phyloP scores from a whole-genome alignment of 2,888 invertebrate genomes.

The Eupithecia subumbrata region DNA sequence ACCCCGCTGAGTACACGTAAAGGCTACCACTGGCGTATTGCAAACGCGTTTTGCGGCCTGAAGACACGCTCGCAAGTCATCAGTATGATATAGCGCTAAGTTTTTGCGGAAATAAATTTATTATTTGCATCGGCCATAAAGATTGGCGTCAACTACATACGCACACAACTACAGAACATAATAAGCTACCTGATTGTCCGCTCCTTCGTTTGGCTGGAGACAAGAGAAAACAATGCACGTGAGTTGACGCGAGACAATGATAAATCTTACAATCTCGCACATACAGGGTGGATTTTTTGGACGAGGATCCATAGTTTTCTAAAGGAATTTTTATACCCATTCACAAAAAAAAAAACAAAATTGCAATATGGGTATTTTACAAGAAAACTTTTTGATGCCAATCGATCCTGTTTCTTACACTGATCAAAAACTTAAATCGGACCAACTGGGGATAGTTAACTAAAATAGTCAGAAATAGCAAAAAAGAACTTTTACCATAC shows the following conservation, averaged over 20 bases:
- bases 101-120: no score
- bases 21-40: not conserved
- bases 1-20: not conserved
- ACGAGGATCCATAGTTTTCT: no score
- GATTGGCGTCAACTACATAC: conserved; percentile 6
- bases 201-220: conserved; percentile 80
- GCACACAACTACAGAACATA: conserved; percentile 28
- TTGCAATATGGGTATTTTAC: no score
- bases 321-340: no score
- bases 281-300: conserved; percentile 8
- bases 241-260: conserved; percentile 40
- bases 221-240: conserved; percentile 70
- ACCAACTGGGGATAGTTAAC: no score
- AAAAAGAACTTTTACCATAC: no score
- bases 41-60: not conserved
- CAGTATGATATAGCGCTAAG: not conserved
- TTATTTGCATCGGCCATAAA: not conserved
- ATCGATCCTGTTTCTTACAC: no score
- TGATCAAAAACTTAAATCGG: no score
- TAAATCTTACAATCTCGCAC: conserved; percentile 41
- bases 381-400: no score
- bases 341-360: no score
- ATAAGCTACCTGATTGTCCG: conserved; percentile 77
- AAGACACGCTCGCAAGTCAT: not conserved
- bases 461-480: no score